Conservation (phyloP, 2,888 invertebrate genomes). For the Hyalella azteca region DNA sequence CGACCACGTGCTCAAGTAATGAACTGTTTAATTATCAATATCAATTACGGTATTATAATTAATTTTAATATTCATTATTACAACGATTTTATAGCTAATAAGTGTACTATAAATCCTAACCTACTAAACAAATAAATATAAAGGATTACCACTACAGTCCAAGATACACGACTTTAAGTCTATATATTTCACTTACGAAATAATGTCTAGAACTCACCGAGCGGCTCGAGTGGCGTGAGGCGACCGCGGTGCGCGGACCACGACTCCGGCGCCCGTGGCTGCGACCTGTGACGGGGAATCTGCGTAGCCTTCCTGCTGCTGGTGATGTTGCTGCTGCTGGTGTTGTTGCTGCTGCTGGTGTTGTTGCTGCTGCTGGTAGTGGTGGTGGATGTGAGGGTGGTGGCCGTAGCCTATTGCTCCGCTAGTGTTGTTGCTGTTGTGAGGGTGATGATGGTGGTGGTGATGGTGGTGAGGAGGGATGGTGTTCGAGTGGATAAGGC, state of each 20-base stretch:
- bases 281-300: slow-evolving; percentile 48
- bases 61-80: too few relatives aligned
- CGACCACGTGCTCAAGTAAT: too few relatives aligned
- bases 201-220: slow-evolving; percentile 43
- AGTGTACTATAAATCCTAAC: too few relatives aligned
- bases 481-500: slow-evolving; percentile 21
- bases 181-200: not conserved
- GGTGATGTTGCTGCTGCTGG: slow-evolving; percentile 3
- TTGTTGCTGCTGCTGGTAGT: slow-evolving; percentile 34
- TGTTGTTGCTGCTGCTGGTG: slow-evolving; percentile 29
- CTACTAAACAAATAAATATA: too few relatives aligned
- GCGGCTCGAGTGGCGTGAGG: slow-evolving; percentile 48
- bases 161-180: not conserved
- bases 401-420: slow-evolving; percentile 9
- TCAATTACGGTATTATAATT: too few relatives aligned
- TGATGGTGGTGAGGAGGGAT: slow-evolving; percentile 39
- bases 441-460: slow-evolving; percentile 36
- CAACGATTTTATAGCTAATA: too few relatives aligned
- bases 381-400: not conserved
- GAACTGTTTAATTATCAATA: too few relatives aligned
- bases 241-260: slow-evolving; percentile 50
- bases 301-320: slow-evolving; percentile 44
- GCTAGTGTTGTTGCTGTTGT: not conserved
- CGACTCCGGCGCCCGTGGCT: slow-evolving; percentile 38
- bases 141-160: not conserved